Evolutionary conservation across 2,888 invertebrate genomes (phyloP).

Genomic region (Entomobrya multifasciata): DNA sequence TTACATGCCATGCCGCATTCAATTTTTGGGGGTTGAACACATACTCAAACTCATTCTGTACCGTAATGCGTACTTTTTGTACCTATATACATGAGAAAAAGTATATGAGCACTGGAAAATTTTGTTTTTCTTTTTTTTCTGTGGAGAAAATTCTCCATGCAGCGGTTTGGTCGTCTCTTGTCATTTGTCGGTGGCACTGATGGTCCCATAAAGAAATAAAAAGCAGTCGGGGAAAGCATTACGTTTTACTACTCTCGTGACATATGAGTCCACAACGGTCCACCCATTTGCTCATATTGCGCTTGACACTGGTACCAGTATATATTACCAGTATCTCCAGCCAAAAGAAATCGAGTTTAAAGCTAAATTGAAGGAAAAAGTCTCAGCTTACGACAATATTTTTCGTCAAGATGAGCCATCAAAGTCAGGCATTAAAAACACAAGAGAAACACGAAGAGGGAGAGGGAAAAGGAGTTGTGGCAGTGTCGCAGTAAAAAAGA

Average conservation of each 20-base stretch:
- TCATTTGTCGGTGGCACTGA: conserved; percentile 69
- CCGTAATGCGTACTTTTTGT: no score
- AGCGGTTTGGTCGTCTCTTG: conserved; percentile 47
- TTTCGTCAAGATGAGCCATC: conserved; percentile 64
- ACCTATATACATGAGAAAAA: background rate
- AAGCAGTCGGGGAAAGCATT: conserved; percentile 57
- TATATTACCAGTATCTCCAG: conserved; percentile 31
- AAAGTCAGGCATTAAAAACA: conserved; percentile 65
- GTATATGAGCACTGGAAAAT: conserved; percentile 8
- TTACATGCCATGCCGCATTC: no score
- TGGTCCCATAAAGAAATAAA: conserved; percentile 70
- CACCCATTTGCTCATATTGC: conserved; percentile 69
- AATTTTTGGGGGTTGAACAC: no score
- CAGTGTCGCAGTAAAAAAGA: background rate
- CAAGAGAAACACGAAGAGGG: background rate
- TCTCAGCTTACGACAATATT: conserved; percentile 54
- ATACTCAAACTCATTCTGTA: no score
- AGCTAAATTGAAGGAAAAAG: conserved; percentile 54
- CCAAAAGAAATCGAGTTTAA: conserved; percentile 47
- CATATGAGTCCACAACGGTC: conserved; percentile 70
- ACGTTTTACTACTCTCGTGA: conserved; percentile 64
- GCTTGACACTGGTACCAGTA: conserved; percentile 47
- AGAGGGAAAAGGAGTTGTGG: background rate
- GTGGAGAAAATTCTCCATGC: conserved; percentile 29
- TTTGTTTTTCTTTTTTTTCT: conserved; percentile 32